phyloP scores from a whole-genome alignment of 2,797 vertebrate species.

The Selene dorsalis region DNA sequence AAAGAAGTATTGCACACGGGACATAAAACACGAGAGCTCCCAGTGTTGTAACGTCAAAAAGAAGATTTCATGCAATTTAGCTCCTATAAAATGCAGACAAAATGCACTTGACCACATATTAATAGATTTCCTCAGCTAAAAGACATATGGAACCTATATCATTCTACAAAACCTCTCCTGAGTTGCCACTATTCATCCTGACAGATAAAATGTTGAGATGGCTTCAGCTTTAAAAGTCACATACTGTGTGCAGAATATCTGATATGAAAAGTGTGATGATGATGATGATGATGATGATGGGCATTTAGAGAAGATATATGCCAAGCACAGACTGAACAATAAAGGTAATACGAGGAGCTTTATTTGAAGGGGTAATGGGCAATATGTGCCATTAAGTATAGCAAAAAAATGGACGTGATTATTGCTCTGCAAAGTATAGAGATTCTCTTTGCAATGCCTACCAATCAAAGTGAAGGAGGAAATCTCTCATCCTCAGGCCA shows the following conservation, averaged over 20 bases:
- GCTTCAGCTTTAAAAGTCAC: constrained; percentile 52
- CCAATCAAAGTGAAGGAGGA: constrained; percentile 50
- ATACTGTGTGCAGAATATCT: constrained; percentile 49
- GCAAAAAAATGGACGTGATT: constrained; percentile 57
- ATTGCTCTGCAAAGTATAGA: constrained; percentile 20
- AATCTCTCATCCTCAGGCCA: constrained; percentile 66
- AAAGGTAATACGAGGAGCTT: constrained; percentile 42
- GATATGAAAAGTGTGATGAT: constrained; percentile 49
- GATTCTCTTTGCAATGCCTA: constrained; percentile 45
- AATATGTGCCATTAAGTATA: constrained; percentile 48
- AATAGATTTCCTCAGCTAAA: constrained; percentile 62
- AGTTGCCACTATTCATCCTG: constrained; percentile 52
- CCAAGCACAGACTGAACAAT: constrained; percentile 28
- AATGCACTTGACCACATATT: constrained; percentile 61
- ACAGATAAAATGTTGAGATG: constrained; percentile 55
- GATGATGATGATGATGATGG: constrained; percentile 32
- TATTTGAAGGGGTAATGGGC: constrained; percentile 57
- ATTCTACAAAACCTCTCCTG: constrained; percentile 36
- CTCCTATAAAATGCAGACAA: constrained; percentile 45
- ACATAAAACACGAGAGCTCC: constrained; percentile 52
- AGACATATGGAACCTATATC: constrained; percentile 56
- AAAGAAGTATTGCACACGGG: constrained; percentile 24
- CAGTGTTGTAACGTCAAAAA: constrained; percentile 45
- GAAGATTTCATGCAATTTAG: constrained; percentile 62
- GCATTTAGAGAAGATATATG: constrained; percentile 48